These are phyloP conservation scores for Cantharis rufa DNA, from an alignment of 2,888 invertebrate species.

Conservation along the genomic window DNA sequence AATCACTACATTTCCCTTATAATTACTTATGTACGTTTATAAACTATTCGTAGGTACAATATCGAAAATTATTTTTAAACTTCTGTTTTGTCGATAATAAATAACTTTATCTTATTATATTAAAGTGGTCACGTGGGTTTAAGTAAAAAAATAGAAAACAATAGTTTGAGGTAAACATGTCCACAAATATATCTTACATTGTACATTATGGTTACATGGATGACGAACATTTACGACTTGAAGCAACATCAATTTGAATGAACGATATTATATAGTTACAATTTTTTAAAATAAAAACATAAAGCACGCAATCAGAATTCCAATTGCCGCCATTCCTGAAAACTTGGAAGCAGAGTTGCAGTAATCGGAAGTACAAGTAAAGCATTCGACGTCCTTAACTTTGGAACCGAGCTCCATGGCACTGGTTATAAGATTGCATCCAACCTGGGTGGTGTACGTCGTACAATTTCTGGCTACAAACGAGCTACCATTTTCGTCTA, in stretches of 20 bases:
- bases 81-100: background rate
- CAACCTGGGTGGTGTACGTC: conserved; percentile 11
- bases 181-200: background rate
- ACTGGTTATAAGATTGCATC: conserved; percentile 14
- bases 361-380: conserved; percentile 15
- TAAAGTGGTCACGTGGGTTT: background rate
- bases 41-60: background rate
- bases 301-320: conserved; percentile 19
- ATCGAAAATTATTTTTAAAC: background rate
- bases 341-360: conserved; percentile 23
- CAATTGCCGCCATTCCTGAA: conserved; percentile 14
- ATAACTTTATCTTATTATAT: background rate
- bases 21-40: background rate
- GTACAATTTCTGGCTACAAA: conserved; percentile 20
- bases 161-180: background rate
- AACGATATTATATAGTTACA: background rate
- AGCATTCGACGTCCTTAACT: conserved; percentile 19
- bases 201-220: conserved; percentile 4
- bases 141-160: background rate
- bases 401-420: conserved; percentile 17
- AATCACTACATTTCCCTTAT: background rate
- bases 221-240: conserved; percentile 11
- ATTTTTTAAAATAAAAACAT: conserved; percentile 19
- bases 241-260: conserved; percentile 21
- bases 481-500: conserved; percentile 15